phyloP scores from a whole-genome alignment of 2,888 invertebrate species.

The Craniophora ligustri region DNA sequence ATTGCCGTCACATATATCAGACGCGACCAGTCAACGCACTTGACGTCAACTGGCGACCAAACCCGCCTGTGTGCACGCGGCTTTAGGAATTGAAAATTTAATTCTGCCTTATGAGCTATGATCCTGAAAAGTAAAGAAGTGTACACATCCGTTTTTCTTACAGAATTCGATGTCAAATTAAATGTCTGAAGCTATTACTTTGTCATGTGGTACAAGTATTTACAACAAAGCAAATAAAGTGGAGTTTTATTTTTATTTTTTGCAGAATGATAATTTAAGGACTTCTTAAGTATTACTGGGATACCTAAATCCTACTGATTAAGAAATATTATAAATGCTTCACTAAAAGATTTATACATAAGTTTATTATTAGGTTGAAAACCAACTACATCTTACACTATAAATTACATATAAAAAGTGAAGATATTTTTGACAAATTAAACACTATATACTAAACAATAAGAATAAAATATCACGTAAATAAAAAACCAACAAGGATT shows the following conservation, averaged over 20 bases:
- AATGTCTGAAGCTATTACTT: not conserved
- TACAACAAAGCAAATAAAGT: not conserved
- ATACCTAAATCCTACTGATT: no score
- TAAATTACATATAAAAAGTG: no score
- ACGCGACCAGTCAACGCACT: constrained; percentile 60
- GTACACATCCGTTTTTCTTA: constrained; percentile 40
- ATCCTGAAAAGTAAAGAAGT: constrained; percentile 56
- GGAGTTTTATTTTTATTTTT: no score
- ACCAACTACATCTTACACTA: no score
- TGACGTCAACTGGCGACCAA: constrained; percentile 58
- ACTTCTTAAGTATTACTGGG: no score
- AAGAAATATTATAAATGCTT: no score
- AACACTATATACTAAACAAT: no score
- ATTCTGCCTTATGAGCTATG: constrained; percentile 65
- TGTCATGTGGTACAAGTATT: not conserved
- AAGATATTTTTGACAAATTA: no score
- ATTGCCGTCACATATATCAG: constrained; percentile 71
- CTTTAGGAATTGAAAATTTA: constrained; percentile 70
- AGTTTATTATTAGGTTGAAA: no score
- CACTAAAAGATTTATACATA: no score
- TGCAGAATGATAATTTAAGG: no score
- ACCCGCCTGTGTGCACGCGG: constrained; percentile 57
- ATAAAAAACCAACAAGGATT: constrained; percentile 17
- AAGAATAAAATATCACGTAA: constrained; percentile 1
- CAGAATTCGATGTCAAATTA: not conserved